Conservation (phyloP, 2,113 vertebrate genomes). For the Diadophis punctatus region DNA sequence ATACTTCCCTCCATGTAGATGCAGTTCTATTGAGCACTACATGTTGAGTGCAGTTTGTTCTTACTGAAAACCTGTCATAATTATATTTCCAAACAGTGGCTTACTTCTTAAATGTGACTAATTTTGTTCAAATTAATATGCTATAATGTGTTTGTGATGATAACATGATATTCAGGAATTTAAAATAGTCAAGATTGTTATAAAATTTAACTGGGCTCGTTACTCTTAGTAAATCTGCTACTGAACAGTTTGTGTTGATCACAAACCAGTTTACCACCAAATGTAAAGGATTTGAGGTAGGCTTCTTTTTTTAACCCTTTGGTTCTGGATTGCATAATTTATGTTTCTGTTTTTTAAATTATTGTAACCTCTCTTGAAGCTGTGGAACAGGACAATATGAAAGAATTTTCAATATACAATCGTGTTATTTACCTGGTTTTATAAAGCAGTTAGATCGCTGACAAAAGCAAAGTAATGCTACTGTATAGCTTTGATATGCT, state of each 20-base stretch:
- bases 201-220: not conserved
- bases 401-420: not conserved
- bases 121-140: not conserved
- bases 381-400: not conserved
- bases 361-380: not conserved
- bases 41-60: too few relatives aligned
- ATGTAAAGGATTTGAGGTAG: not conserved
- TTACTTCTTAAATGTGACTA: not conserved
- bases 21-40: too few relatives aligned
- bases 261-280: not conserved
- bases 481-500: slow-evolving; percentile 26
- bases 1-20: too few relatives aligned
- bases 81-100: not conserved
- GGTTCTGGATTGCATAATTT: not conserved
- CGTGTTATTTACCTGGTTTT: not conserved
- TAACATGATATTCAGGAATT: not conserved
- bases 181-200: not conserved
- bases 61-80: not conserved
- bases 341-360: not conserved
- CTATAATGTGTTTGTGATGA: not conserved
- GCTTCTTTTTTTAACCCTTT: not conserved
- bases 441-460: not conserved
- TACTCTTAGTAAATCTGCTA: not conserved
- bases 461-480: slow-evolving; percentile 3
- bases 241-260: not conserved